Evolutionary conservation across 2,888 invertebrate species (phyloP), one percentile per base, ranked within the genome.

Genomic region (Caenorhabditis japonica): DNA sequence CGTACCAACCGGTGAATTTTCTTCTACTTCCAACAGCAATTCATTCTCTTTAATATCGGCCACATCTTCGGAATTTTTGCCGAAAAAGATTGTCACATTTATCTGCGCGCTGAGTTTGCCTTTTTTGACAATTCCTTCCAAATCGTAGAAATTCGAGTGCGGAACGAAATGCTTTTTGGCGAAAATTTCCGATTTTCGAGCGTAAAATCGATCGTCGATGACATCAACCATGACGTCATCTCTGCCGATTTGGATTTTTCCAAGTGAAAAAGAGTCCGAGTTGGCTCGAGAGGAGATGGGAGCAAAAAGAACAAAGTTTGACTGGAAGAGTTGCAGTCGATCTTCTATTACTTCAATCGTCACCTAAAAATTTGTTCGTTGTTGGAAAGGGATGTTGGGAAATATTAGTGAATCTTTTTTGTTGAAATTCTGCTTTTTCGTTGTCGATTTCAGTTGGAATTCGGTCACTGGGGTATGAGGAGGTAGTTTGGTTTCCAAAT

Each of bases 271-370:
- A n/a, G n/a, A n/a, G n/a, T n/a, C n/a, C n/a, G n/a, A n/a, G n/a
- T n/a, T n/a, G n/a, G n/a, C n/a, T n/a, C n/a, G n/a, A n/a, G n/a
- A n/a, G n/a, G 27, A 33, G 13, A n/a, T 41, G n/a, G 66, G 56
- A 4, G 71, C 43, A 4, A 64, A 19, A 17, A 74, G 30, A 5
- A 69, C 38, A 43, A 74, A 62, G 15, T 69, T 33, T 4, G 38
- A 17, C 15, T 41, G 44, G 8, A 41, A 38, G 2, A 74, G 61
- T 13, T 43, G 30, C 0, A 74, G 47, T 39, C 52, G 58, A 27
- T 74, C 74, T 43, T 74, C 74, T 39, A 69, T 58, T 0, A 68
- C 62, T 36, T 74, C 74, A 25, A 74, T 62, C 1, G 61, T 69
- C 13, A 73, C 30, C 51, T 61, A 47, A 5, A 58, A 56, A 23